Evolutionary conservation across 1,140 invertebrate genomes (phyloP).

Genomic region (Metaphire vulgaris): DNA sequence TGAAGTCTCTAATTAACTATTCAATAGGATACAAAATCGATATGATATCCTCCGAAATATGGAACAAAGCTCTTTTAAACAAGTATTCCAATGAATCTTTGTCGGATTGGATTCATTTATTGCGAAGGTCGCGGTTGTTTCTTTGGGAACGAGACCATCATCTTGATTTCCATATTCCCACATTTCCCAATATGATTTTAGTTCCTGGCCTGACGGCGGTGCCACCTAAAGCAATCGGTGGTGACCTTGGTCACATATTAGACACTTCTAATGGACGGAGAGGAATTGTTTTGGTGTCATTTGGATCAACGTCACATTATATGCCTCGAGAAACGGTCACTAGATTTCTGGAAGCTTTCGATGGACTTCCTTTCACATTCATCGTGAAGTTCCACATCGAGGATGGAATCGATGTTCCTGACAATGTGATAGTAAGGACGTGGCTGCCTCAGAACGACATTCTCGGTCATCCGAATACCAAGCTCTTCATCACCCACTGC

Average conservation of each 20-base stretch:
- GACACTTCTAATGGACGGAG: too few species aligned
- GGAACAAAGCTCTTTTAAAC: background rate
- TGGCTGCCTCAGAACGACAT: conserved; percentile 10
- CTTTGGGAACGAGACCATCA: background rate
- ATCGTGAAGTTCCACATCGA: background rate
- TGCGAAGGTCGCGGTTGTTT: background rate
- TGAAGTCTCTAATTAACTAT: background rate
- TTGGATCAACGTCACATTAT: conserved; percentile 3
- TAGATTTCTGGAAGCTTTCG: conserved; percentile 1
- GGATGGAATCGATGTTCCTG: background rate
- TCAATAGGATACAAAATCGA: background rate
- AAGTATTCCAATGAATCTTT: background rate
- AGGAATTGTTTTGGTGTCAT: conserved; percentile 10
- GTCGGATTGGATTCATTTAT: background rate
- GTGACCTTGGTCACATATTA: too few species aligned
- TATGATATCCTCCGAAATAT: background rate
- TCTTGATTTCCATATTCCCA: background rate
- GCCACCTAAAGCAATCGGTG: background rate
- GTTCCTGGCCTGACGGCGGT: background rate
- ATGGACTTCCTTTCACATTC: background rate
- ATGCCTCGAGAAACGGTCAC: background rate
- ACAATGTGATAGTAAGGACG: background rate
- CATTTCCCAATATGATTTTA: background rate
- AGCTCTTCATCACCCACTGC: conserved; percentile 6
- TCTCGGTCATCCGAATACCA: background rate